Conservation (phyloP, 2,113 vertebrate genomes). For the Nansenia antarctica region DNA sequence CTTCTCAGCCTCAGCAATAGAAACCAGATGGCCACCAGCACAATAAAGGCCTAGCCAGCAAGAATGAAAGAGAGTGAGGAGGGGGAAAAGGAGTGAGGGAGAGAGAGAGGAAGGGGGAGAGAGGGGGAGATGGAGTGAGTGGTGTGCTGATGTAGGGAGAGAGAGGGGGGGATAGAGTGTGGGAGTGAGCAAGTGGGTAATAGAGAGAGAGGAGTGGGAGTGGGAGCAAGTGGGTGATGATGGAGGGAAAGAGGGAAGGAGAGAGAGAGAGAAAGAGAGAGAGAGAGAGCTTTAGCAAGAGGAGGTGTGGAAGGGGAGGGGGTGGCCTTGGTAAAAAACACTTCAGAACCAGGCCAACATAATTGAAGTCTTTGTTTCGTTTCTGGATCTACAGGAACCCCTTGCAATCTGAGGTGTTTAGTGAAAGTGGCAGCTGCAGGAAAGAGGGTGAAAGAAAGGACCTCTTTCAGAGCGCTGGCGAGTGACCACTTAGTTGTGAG, state of each 20-base stretch:
- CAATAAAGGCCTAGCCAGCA: slow-evolving; percentile 34
- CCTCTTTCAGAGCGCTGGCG: slow-evolving; percentile 38
- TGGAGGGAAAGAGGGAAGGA: neutral
- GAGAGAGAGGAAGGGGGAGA: slow-evolving; percentile 1
- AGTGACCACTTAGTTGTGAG: slow-evolving; percentile 28
- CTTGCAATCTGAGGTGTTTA: slow-evolving; percentile 52
- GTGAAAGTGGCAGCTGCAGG: slow-evolving; percentile 49
- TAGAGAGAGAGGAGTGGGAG: neutral
- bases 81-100: slow-evolving; percentile 1
- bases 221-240: neutral
- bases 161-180: neutral
- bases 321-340: slow-evolving; percentile 49
- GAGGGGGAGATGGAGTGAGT: slow-evolving; percentile 2
- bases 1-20: slow-evolving; percentile 50
- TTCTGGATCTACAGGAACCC: slow-evolving; percentile 34
- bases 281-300: neutral
- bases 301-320: no score
- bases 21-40: slow-evolving; percentile 57
- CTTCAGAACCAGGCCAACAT: slow-evolving; percentile 48
- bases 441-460: slow-evolving; percentile 48
- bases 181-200: neutral
- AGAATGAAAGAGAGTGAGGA: neutral
- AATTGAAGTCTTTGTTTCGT: slow-evolving; percentile 60
- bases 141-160: neutral
- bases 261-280: neutral